These are phyloP conservation scores for Fratercula arctica DNA, from an alignment of 2,797 vertebrate species.

Conservation along the genomic window DNA sequence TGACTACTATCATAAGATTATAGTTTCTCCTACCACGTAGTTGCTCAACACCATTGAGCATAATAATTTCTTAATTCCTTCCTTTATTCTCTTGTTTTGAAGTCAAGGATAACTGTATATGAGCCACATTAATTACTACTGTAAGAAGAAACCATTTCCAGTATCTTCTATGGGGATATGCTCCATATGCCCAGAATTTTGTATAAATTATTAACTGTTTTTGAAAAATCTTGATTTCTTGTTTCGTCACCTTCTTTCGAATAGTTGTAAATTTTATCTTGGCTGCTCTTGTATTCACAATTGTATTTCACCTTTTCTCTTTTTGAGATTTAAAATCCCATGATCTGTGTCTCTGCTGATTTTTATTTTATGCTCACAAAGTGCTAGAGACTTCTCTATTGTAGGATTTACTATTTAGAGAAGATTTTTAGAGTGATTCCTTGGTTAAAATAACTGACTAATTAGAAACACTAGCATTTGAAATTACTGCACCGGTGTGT, in stretches of 20 bases:
- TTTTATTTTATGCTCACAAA: not conserved
- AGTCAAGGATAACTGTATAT: not conserved
- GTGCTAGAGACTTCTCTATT: not conserved
- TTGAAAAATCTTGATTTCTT: not conserved
- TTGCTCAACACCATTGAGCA: not conserved
- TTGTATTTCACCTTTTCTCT: not conserved
- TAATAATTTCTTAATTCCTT: not conserved
- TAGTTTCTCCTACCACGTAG: not conserved
- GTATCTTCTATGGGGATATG: not conserved
- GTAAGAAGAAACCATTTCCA: not conserved
- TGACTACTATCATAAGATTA: not conserved
- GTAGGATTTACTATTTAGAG: not conserved
- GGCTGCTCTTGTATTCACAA: not conserved
- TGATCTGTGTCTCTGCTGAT: not conserved
- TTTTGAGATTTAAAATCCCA: not conserved
- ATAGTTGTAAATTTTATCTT: not conserved
- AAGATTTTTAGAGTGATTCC: not conserved
- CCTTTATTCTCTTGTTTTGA: not conserved
- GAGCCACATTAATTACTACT: not conserved
- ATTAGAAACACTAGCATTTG: not conserved
- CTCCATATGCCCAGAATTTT: not conserved
- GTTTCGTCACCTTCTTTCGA: not conserved
- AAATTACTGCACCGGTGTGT: not conserved
- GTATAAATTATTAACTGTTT: not conserved
- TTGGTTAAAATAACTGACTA: not conserved